Evolutionary conservation across 2,113 vertebrate genomes (phyloP), one percentile per base, ranked within the genome.

Genomic region (Carassius gibelio): DNA sequence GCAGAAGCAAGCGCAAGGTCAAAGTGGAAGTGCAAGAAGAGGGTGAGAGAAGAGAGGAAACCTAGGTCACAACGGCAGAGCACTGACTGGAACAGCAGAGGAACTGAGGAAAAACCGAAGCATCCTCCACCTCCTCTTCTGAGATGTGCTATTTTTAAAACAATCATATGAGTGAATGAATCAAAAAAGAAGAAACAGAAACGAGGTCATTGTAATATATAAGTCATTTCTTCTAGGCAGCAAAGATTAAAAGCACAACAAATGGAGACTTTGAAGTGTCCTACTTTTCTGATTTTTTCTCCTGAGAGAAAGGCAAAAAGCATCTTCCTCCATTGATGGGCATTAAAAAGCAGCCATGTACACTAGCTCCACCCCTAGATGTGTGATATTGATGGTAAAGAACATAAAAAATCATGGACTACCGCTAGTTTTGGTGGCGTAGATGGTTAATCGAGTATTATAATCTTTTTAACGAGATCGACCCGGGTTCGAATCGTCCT

Each of bases 1-100:
- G n/a, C 14, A 48, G 59, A 30, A 19, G 15, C 13, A 21, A 75
- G 74, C 10, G 69, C n/a, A 19, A 79, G 81, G 72, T 83, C 68
- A 76, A 57, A 59, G 57, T 75, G 66, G 84, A 88, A 81, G 75
- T 61, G 15, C 75, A 77, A 72, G 85, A 88, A 88, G 61, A 61
- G 42, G 55, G 61, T 86, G 71, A 81, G 50, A 6, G 38, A 61
- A 14, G 50, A 57, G 30, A 78, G 83, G 83, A 86, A 89, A 84
- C 36, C 36, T 87, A 77, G 83, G 87, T 85, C 77, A 85, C 52
- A 69, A 59, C 48, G 59, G 52, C 66, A 71, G 55, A 52, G 14
- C 59, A 57, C 61, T 82, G 26, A 74, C 83, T 69, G 59, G 69
- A 82, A 66, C 71, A 84, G 77, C 52, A 77, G 68, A 75, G 86